phyloP scores from a whole-genome alignment of 92 coral and sea anemone genomes.

The Micromussa lordhowensis region DNA sequence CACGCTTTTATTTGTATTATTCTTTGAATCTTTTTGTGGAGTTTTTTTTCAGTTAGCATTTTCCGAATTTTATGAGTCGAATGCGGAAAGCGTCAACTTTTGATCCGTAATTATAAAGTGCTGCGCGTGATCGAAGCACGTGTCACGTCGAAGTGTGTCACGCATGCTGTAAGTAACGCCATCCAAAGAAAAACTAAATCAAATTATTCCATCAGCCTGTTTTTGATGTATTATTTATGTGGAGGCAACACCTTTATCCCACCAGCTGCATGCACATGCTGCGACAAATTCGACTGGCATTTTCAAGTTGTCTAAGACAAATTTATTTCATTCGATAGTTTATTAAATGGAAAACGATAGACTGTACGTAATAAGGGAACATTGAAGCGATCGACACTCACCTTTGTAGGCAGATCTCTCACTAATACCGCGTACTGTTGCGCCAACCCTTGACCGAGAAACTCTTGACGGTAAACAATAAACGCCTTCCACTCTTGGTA shows the following conservation, averaged over 20 bases:
- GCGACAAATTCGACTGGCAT: background rate
- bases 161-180: slow-evolving; percentile 7
- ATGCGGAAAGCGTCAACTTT: background rate
- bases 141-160: background rate
- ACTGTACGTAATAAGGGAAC: background rate
- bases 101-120: background rate
- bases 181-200: background rate
- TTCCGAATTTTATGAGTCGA: background rate
- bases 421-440: slow-evolving; percentile 89
- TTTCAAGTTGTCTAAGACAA: background rate
- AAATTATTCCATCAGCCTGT: slow-evolving; percentile 4
- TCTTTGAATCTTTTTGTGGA: background rate
- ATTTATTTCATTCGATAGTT: background rate
- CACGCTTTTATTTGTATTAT: background rate
- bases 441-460: slow-evolving; percentile 75
- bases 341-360: background rate
- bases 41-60: background rate
- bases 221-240: slow-evolving; percentile 20
- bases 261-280: slow-evolving; percentile 22
- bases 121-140: background rate
- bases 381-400: slow-evolving; percentile 18
- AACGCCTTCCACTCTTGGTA: slow-evolving; percentile 84
- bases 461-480: slow-evolving; percentile 80
- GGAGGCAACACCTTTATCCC: background rate
- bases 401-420: slow-evolving; percentile 91